A percentile compares a stretch with the other conserved stretches of the same genome.
Evolutionary conservation across 1,140 invertebrate species (phyloP).

Genomic region (Tetragonula clypearis): DNA sequence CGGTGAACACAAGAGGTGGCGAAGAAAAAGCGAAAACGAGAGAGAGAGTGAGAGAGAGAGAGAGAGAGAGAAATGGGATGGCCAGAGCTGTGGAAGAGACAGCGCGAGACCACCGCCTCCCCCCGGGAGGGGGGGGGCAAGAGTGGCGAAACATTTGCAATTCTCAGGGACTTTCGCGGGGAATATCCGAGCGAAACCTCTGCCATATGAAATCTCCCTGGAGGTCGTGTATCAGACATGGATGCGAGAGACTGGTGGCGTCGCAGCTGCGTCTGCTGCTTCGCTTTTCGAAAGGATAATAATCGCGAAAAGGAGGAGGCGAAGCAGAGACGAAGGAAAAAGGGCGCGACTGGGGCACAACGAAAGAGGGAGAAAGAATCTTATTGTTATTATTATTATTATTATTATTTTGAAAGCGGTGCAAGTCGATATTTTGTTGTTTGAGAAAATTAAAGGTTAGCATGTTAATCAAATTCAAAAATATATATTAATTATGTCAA

Average conservation of each 20-base stretch:
- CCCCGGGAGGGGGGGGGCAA: neutral
- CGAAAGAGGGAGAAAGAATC: neutral
- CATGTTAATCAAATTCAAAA: too few relatives aligned
- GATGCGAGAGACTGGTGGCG: constrained; percentile 34
- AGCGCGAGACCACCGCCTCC: too few relatives aligned
- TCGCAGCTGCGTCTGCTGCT: constrained; percentile 23
- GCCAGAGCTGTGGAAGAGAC: neutral
- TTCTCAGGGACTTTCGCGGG: constrained; percentile 67
- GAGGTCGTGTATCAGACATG: constrained; percentile 56
- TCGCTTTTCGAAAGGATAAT: constrained; percentile 45
- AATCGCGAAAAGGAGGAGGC: constrained; percentile 32
- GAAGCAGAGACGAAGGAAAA: neutral
- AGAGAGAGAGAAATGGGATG: neutral
- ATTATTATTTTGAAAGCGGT: too few relatives aligned
- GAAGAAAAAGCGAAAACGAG: neutral
- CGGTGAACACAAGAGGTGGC: neutral
- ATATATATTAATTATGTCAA: too few relatives aligned
- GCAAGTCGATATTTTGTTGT: too few relatives aligned
- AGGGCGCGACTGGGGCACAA: too few relatives aligned
- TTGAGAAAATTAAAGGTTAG: too few relatives aligned
- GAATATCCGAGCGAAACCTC: constrained; percentile 68
- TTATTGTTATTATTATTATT: too few relatives aligned
- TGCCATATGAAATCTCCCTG: constrained; percentile 64
- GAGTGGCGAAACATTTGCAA: constrained; percentile 75
- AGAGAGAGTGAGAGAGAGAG: too few relatives aligned